These are phyloP conservation scores for Tichodroma muraria DNA, from an alignment of 2,113 vertebrate species.

Conservation along the genomic window DNA sequence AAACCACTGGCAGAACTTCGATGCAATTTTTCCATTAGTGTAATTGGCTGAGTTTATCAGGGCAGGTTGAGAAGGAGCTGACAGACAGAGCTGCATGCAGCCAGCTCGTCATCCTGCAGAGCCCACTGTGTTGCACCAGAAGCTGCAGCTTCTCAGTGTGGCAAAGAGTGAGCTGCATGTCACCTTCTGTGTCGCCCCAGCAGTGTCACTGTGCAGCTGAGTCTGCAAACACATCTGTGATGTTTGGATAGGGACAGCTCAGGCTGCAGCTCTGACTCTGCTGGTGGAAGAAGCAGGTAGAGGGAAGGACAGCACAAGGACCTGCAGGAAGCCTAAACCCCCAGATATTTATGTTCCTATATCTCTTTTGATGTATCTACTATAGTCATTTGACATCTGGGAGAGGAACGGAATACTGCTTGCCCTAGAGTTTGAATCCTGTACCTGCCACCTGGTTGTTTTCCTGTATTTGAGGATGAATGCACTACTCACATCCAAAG, in stretches of 20 bases:
- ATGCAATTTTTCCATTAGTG: background rate
- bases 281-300: background rate
- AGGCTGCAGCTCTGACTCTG: background rate
- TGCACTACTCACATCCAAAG: background rate
- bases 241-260: background rate
- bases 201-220: background rate
- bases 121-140: rapidly evolving
- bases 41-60: background rate
- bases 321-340: background rate
- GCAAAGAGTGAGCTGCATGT: background rate
- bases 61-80: background rate
- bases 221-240: background rate
- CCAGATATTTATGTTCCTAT: background rate
- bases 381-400: background rate
- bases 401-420: background rate
- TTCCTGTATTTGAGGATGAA: background rate
- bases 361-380: background rate
- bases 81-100: background rate
- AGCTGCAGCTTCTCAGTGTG: background rate
- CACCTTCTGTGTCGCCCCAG: background rate
- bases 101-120: background rate
- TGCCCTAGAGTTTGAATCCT: background rate
- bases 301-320: background rate
- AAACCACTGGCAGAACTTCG: background rate
- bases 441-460: background rate